Percentiles rank a stretch among this genome's conserved stretches.
phyloP scores from a whole-genome alignment of 2,113 vertebrate species.

The Apodemus sylvaticus region DNA sequence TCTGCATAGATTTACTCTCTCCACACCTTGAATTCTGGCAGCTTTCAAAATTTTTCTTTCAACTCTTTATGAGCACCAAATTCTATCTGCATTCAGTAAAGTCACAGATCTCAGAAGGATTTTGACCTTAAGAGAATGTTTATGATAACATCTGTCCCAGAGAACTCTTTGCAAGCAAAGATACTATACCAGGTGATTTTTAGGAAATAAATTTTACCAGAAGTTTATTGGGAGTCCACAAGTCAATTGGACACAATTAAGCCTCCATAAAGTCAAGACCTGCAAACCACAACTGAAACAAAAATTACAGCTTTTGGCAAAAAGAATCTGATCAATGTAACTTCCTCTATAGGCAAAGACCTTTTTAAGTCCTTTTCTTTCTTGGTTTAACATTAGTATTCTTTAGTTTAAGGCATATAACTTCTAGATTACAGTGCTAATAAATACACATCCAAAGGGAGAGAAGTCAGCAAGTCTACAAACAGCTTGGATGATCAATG shows the following conservation, averaged over 20 bases:
- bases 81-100: neutral
- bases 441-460: neutral
- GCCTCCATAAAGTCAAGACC: neutral
- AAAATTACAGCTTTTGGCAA: neutral
- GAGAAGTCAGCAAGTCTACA: neutral
- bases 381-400: neutral
- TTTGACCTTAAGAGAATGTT: neutral
- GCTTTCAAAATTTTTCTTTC: neutral
- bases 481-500: neutral
- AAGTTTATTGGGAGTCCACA: neutral
- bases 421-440: neutral
- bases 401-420: neutral
- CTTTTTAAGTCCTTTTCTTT: neutral
- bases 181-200: neutral
- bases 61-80: neutral
- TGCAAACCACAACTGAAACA: neutral
- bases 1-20: neutral
- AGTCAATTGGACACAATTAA: neutral
- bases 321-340: neutral
- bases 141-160: neutral
- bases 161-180: neutral
- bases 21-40: neutral
- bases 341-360: neutral
- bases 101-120: neutral
- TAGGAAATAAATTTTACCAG: neutral